Conservation (phyloP, 2,888 invertebrate species). For the Listrodromus nycthemerus region DNA sequence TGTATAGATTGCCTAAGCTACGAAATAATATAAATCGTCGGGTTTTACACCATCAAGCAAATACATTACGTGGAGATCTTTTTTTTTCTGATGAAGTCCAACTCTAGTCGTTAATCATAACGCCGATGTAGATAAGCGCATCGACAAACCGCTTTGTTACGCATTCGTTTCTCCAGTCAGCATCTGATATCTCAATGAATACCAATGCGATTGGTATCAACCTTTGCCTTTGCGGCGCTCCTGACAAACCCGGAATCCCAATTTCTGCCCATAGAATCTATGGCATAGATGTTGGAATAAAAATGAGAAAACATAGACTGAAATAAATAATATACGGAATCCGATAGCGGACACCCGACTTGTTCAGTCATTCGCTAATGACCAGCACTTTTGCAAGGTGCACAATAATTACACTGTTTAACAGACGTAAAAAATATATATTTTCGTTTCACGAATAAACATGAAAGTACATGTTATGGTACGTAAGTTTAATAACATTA, state of each 20-base stretch:
- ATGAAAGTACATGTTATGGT: background rate
- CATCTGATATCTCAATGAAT: slow-evolving; percentile 2
- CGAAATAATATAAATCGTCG: slow-evolving; percentile 61
- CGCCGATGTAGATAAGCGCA: background rate
- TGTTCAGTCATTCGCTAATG: background rate
- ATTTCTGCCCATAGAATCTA: background rate
- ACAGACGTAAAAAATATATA: slow-evolving; percentile 33
- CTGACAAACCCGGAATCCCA: background rate
- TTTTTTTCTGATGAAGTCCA: background rate
- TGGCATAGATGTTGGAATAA: slow-evolving; percentile 1
- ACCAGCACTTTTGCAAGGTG: background rate
- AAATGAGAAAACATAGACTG: slow-evolving; percentile 21
- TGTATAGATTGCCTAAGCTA: slow-evolving; percentile 66
- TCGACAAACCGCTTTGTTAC: background rate
- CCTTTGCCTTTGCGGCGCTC: background rate
- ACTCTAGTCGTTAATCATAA: slow-evolving; percentile 31
- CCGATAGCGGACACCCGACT: background rate
- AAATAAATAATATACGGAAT: slow-evolving; percentile 42
- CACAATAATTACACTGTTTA: background rate
- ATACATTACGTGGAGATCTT: background rate
- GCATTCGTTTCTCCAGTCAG: background rate
- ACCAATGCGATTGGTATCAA: slow-evolving; percentile 26
- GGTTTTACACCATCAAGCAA: slow-evolving; percentile 60
- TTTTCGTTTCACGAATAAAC: slow-evolving; percentile 1
- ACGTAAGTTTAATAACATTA: background rate